A percentile compares a stretch with the other conserved stretches of the same genome.
Evolutionary conservation across 2,113 vertebrate genomes (phyloP).

Genomic region (Chamaea fasciata): DNA sequence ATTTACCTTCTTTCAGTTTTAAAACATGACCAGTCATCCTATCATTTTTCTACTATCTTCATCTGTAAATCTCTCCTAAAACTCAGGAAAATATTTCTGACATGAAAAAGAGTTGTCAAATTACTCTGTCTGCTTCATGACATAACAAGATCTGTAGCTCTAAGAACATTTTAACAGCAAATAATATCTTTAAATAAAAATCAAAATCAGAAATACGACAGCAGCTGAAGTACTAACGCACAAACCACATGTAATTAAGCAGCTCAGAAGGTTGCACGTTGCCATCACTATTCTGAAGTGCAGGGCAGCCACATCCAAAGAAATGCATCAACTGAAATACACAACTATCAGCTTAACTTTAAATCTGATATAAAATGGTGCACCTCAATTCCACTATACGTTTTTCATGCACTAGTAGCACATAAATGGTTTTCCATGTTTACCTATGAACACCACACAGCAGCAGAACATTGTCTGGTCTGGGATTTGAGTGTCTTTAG

Average conservation of each 20-base stretch:
- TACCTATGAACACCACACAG: neutral
- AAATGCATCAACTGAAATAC: neutral
- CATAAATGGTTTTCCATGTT: neutral
- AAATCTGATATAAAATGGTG: neutral
- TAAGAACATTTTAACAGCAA: neutral
- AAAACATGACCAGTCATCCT: neutral
- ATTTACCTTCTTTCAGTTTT: neutral
- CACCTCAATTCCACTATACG: neutral
- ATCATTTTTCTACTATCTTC: neutral
- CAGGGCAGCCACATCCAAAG: neutral
- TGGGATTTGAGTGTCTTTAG: accelerated
- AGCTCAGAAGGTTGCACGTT: neutral
- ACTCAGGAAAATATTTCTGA: neutral
- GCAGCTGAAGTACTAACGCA: neutral
- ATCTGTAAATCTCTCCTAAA: neutral
- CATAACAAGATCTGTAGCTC: neutral
- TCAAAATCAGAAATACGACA: neutral
- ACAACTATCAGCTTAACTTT: neutral
- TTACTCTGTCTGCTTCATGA: neutral
- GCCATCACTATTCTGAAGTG: neutral
- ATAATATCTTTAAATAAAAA: neutral
- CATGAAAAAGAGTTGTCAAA: neutral
- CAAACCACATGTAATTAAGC: neutral
- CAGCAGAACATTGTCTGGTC: neutral
- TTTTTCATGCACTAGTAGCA: neutral